These are phyloP conservation scores for Ophioninae sp. DNA, from an alignment of 2,888 invertebrate species.

Conservation along the genomic window DNA sequence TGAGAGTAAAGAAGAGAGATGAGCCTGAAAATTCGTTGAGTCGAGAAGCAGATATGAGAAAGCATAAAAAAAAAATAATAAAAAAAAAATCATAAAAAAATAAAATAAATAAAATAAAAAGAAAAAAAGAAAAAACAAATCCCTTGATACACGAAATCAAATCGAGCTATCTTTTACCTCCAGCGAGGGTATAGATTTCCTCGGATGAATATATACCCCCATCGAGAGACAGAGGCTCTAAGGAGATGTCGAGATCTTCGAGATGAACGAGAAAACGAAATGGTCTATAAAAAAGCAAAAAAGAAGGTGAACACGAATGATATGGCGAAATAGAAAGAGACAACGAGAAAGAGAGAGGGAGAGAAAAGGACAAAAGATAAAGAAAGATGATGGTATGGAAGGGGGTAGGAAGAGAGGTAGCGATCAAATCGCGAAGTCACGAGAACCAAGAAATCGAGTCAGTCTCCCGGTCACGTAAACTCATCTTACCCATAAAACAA, in stretches of 20 bases:
- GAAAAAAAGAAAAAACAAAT: too few relatives aligned
- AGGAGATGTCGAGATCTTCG: conserved; percentile 50
- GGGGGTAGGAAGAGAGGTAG: conserved; percentile 42
- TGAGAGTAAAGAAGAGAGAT: conserved; percentile 5
- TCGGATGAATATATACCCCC: background rate
- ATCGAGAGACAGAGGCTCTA: conserved; percentile 5
- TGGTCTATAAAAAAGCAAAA: conserved; percentile 46
- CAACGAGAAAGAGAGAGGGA: conserved; percentile 26
- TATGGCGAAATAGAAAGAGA: conserved; percentile 34
- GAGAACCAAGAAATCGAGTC: conserved; percentile 54
- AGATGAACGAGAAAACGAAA: conserved; percentile 59
- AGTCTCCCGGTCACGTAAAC: conserved; percentile 77
- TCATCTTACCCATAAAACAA: conserved; percentile 73
- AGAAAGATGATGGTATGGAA: conserved; percentile 25
- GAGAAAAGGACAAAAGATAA: conserved; percentile 41
- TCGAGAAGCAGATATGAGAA: conserved; percentile 32
- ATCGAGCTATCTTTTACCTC: conserved; percentile 44
- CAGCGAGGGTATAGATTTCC: conserved; percentile 33
- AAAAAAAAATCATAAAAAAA: too few relatives aligned
- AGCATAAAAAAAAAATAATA: conserved; percentile 51
- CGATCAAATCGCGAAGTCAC: conserved; percentile 34
- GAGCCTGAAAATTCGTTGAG: conserved; percentile 38
- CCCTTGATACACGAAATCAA: conserved; percentile 55
- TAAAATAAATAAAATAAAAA: too few relatives aligned
- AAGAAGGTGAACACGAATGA: conserved; percentile 30